A percentile compares a stretch with the other conserved stretches of the same genome.
Conservation (phyloP, 1,140 invertebrate species). For the Papilio glaucus region DNA sequence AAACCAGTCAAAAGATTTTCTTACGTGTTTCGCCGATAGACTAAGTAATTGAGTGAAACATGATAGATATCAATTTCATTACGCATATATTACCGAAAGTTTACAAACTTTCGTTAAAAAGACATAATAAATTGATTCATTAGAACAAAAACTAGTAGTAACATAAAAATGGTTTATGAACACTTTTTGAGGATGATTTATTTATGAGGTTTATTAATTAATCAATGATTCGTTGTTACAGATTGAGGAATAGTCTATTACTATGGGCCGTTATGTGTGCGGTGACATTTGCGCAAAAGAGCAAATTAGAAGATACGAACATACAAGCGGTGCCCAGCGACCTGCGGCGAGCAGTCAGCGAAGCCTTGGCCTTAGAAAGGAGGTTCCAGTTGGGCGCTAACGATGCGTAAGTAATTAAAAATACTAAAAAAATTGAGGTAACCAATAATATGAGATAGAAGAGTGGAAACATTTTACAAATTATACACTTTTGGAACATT, state of each 20-base stretch:
- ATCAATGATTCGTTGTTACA: slow-evolving; percentile 59
- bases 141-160: too few relatives aligned
- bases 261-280: slow-evolving; percentile 55
- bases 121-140: too few relatives aligned
- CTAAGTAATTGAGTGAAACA: too few relatives aligned
- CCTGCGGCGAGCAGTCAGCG: slow-evolving; percentile 66
- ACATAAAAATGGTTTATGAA: too few relatives aligned
- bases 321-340: slow-evolving; percentile 74
- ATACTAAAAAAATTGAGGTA: neutral
- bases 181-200: neutral
- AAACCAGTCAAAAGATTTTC: too few relatives aligned
- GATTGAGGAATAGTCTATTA: slow-evolving; percentile 63
- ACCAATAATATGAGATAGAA: too few relatives aligned
- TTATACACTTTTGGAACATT: too few relatives aligned
- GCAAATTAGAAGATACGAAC: slow-evolving; percentile 63
- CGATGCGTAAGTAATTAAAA: slow-evolving; percentile 61
- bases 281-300: slow-evolving; percentile 60
- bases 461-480: too few relatives aligned
- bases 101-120: too few relatives aligned
- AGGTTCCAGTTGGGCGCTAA: slow-evolving; percentile 66
- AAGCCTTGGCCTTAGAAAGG: slow-evolving; percentile 71
- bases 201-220: neutral
- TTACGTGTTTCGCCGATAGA: too few relatives aligned
- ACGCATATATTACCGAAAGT: too few relatives aligned
- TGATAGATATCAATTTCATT: too few relatives aligned